Base-by-base conservation (phyloP, 2,113 vertebrate genomes). In the Galbula dea region DNA sequence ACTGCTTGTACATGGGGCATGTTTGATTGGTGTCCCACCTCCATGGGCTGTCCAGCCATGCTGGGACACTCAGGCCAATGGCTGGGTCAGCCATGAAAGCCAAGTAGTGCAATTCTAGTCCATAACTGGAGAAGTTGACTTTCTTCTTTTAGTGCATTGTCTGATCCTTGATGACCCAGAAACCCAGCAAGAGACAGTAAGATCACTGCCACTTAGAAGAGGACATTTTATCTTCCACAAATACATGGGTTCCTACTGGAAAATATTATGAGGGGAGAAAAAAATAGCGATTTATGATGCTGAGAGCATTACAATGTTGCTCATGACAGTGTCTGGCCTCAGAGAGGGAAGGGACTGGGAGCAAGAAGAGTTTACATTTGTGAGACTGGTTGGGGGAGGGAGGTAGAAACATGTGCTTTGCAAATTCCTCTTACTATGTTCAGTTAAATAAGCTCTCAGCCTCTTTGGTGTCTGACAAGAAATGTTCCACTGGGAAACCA, bases 401-500 rank as follows among this genome's bases (percentile, higher is more conserved):
- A 30, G 22, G 29, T 30, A 72, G 78, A 83, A 72, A 34, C 81
- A 84, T 0, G 3, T 88, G 86, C 32, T 86, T 92, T 67, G 83
- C 76, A 95, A 85, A 95, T 93, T 87, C 86, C 41, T 91, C 67
- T 83, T 75, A 58, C 87, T 68, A 19, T 62, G n/a, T 85, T 81
- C 90, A 82, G 59, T 79, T 72, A 79, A 96, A 96, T 71, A 80
- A 88, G 75, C 77, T 90, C 74, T 76, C 74, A 88, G 65, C 75
- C 81, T 92, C 81, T 73, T 57, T 84, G 87, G 57, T 86, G 90
- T 72, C 71, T 87, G 86, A 93, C 48, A 80, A 96, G 83, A 84
- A 96, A 34, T 3, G 12, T 67, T 90, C 92, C 93, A 62, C 65
- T 78, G 95, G 88, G 89, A 91, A 86, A 72, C n/a, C 59, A 48